Evolutionary conservation across 2,888 invertebrate species (phyloP), one percentile per base, ranked within the genome.

Genomic region (Catocala nupta): DNA sequence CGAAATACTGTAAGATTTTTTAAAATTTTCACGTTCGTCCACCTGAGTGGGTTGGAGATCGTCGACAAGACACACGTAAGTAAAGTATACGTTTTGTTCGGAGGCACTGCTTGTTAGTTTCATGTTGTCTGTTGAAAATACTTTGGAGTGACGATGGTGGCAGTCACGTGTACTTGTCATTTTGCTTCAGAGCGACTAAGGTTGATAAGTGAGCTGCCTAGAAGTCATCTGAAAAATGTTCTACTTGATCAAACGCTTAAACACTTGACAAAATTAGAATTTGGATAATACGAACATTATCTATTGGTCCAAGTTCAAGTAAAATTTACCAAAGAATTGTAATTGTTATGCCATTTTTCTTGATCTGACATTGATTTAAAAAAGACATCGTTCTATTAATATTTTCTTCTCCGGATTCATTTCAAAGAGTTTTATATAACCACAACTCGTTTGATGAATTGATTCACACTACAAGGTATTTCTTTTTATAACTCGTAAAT

Each of bases 61-160:
- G 59, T 88, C 86, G 45, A 91, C 70, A 48, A 90, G 83, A 72
- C 92, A 92, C 45, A 90, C 87, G 59, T 92, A 92, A 2, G 88
- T 88, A 49, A 85, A 82, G 60, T 78, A 87, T 11, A 87, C 81
- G 65, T 90, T 92, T 67, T 91, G 90, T 52, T 91, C 91, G 1
- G 91, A 91, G 12, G 81, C 83, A 63, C 90, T 92, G 64, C 77
- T 84, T 10, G 81, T 62, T 25, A 89, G 67, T 65, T 82, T 85
- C 72, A 86, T 82, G 2, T 69, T 79, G 16, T 55, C 65, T 43
- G 60, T 72, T 72, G 62, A 71, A 65, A 74, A 75, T 56, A 65
- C 45, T 59, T 55, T 66, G 50, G 64, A 50, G 5, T 62, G 58
- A 16, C 50, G 60, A 10, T 59, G 64, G 36, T 64, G 58, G 54